Evolutionary conservation across 2,888 invertebrate genomes (phyloP).

Genomic region (Hirtodrosophila duncani): DNA sequence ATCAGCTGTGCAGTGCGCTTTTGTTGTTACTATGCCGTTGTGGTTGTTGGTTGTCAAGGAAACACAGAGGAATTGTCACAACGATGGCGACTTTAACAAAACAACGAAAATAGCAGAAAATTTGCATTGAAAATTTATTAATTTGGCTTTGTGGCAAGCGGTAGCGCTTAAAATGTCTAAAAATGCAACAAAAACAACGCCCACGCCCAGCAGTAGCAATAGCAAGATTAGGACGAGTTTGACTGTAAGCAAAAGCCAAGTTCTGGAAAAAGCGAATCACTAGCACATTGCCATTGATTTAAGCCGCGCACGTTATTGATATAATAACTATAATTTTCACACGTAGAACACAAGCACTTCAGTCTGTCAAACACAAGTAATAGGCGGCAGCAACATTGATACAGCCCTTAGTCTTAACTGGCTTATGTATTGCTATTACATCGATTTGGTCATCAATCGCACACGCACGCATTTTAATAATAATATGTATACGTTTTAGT

Average conservation of each 20-base stretch:
- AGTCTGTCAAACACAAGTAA: no score
- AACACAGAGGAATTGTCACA: conserved; percentile 47
- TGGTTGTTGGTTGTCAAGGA: conserved; percentile 39
- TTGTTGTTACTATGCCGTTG: conserved; percentile 50
- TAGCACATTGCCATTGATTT: no score
- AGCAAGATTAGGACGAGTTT: background rate
- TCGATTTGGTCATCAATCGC: background rate
- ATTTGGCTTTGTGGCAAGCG: conserved; percentile 30
- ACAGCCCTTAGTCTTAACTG: no score
- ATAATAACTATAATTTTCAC: no score
- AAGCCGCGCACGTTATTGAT: no score
- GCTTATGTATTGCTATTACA: no score
- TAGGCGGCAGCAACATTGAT: no score
- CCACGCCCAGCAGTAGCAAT: conserved; percentile 45
- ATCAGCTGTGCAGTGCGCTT: conserved; percentile 41
- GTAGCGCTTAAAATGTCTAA: conserved; percentile 42
- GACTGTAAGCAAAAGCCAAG: background rate
- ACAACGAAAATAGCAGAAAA: conserved; percentile 11
- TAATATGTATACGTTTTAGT: conserved; percentile 1
- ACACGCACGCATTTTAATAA: conserved; percentile 12
- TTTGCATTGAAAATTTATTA: conserved; percentile 55
- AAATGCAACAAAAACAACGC: conserved; percentile 33
- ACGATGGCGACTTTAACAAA: conserved; percentile 30
- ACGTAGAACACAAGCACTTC: no score
- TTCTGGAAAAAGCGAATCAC: no score